Evolutionary conservation across 2,797 vertebrate genomes (phyloP), one percentile per base, ranked within the genome.

Genomic region (Phoxinus dragarum): DNA sequence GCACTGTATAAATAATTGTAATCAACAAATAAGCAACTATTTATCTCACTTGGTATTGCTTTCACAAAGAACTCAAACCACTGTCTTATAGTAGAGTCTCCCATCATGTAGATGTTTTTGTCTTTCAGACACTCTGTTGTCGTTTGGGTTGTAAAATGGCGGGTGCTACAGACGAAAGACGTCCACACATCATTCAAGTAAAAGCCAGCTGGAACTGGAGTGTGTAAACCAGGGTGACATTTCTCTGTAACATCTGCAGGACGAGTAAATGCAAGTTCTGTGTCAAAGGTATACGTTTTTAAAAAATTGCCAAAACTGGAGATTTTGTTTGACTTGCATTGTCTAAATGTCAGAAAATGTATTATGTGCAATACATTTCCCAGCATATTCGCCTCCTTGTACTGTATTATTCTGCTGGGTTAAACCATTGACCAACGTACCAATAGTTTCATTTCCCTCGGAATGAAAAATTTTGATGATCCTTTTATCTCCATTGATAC

Each of bases 41-140:
- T 47, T 56, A 21, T 83, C 93, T 88, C 87, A 93, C 90, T 88
- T 84, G 91, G 89, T 36, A 92, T 49, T 0, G 73, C 69, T 61
- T 88, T 74, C 42, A 42, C 64, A 42, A 93, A 88, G 81, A 90
- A 91, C 56, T 92, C 91, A 80, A 89, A 93, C 91, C 91, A 93
- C 78, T 93, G 93, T 17, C 85, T 86, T 19, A 93, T 54, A 0
- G 90, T 93, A 36, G 91, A 94, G 82, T 93, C 92, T 23, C 92
- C 93, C 87, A 93, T 90, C 90, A 90, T 91, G 80, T 92, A 86
- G 21, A 92, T 52, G 4, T 87, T 5, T 42, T 82, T 91, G 85
- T 89, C 88, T 31, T 73, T 90, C 34, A 93, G 82, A 27, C 92
- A 93, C 31, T 47, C 6, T 11, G 76, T 52, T 19, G 84, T 54